Conservation (phyloP, 2,888 invertebrate genomes). For the Leptinotarsa tumamoca region DNA sequence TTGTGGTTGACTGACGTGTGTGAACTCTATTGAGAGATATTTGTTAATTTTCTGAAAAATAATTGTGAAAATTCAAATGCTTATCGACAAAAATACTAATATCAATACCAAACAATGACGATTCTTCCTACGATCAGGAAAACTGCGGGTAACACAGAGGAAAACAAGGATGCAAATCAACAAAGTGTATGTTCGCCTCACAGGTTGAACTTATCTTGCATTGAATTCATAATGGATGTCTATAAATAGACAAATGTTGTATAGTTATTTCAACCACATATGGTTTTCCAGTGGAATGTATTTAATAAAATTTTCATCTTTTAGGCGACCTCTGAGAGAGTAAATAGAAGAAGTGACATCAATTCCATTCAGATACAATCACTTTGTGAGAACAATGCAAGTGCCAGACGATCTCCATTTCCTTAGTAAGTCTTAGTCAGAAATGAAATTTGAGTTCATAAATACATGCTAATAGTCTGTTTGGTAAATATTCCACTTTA, state of each 20-base stretch:
- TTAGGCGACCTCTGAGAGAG: constrained; percentile 60
- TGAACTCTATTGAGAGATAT: background rate
- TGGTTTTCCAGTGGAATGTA: constrained; percentile 26
- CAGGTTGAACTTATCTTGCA: constrained; percentile 23
- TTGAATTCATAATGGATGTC: constrained; percentile 42
- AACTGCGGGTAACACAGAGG: constrained; percentile 57
- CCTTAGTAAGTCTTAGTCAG: constrained; percentile 54
- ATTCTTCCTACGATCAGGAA: constrained; percentile 65
- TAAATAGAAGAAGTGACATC: constrained; percentile 61
- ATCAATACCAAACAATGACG: constrained; percentile 58
- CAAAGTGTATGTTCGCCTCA: constrained; percentile 60
- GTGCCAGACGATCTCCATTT: constrained; percentile 56
- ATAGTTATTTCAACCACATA: constrained; percentile 16
- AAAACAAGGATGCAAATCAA: constrained; percentile 60
- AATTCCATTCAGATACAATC: constrained; percentile 55
- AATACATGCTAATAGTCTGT: no score
- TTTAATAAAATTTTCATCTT: constrained; percentile 42
- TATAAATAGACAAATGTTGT: constrained; percentile 43
- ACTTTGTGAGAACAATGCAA: constrained; percentile 52
- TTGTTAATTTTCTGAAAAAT: constrained; percentile 11
- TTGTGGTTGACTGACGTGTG: constrained; percentile 14
- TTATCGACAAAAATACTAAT: background rate
- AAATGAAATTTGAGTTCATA: background rate
- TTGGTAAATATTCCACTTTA: no score
- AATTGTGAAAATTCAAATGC: constrained; percentile 7